Evolutionary conservation across 37 sponge, comb jelly and placozoan species (phyloP).

Genomic region (Diacarnus erythraeanus): DNA sequence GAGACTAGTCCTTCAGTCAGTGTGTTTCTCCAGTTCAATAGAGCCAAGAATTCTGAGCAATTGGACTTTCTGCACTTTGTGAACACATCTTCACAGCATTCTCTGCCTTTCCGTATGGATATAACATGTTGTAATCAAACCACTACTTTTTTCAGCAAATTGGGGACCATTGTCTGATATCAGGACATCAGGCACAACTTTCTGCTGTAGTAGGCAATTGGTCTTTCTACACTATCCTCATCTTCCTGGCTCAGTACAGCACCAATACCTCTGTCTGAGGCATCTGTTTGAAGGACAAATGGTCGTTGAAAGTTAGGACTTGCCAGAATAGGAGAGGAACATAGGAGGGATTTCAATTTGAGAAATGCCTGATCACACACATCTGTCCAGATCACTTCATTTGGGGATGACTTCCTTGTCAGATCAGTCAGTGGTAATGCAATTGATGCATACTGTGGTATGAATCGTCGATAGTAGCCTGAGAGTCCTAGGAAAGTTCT

Average conservation of each 20-base stretch:
- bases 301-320: no score
- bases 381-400: no score
- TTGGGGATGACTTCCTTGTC: no score
- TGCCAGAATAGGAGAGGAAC: no score
- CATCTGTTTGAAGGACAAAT: constrained; percentile 13
- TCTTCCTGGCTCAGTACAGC: constrained; percentile 33
- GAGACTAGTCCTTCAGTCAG: constrained; percentile 22
- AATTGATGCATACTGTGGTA: no score
- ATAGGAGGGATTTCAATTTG: no score
- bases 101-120: constrained; percentile 50
- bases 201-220: constrained; percentile 35
- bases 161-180: constrained; percentile 53
- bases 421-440: no score
- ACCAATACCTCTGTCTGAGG: constrained; percentile 38
- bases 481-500: no score
- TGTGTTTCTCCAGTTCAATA: constrained; percentile 44
- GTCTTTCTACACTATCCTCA: constrained; percentile 17
- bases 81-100: constrained; percentile 46
- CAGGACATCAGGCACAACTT: constrained; percentile 27
- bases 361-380: no score
- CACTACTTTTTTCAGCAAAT: constrained; percentile 26
- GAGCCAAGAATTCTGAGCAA: no score
- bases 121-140: constrained; percentile 8
- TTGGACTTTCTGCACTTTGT: constrained; percentile 16
- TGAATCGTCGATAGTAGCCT: no score